Evolutionary conservation across 2,888 invertebrate species (phyloP), one percentile per base, ranked within the genome.

Genomic region (Drosophila fungiperda): DNA sequence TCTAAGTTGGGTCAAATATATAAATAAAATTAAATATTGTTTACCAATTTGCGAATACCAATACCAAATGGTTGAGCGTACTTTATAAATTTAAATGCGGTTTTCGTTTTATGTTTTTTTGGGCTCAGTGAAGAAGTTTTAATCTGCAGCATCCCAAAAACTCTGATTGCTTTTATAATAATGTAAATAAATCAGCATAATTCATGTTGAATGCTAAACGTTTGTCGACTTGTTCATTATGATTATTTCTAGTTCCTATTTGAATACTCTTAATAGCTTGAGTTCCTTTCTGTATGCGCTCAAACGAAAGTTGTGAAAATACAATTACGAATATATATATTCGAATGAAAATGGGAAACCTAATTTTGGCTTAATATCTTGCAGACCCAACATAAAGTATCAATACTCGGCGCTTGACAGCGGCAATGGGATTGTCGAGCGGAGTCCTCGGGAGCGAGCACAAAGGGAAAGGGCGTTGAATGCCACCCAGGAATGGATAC

Each of bases 401-500:
- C 95, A 96, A 89, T 96, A 96, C 92, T 95, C 95, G 71, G 95
- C 96, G 50, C 93, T 96, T 89, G 95, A 94, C 92, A 92, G 94
- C 87, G 93, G 95, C 93, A 93, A 95, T 94, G 91, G 94, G 92
- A 81, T 93, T 89, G 91, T 91, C 20, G 96, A 96, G 88, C 95
- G 95, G 76, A 94, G 95, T 93, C 95, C 95, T 87, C 94, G 95
- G 90, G 96, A 96, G 87, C 94, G 95, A 78, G 95, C 95, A 87
- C 94, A 95, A 54, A 93, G 95, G 72, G 96, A 96, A 84, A 95
- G 95, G 69, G 95, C 96, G 35, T 94, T 95, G 87, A 94, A 95
- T 85, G 95, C 95, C 63, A 96, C 96, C 83, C 94, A 94, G 84
- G 93, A 93, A 73, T 93, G 93, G 93, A 90, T 92, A 64, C 93